Conservation (phyloP, 2,113 vertebrate species). For the Haemorhous mexicanus region DNA sequence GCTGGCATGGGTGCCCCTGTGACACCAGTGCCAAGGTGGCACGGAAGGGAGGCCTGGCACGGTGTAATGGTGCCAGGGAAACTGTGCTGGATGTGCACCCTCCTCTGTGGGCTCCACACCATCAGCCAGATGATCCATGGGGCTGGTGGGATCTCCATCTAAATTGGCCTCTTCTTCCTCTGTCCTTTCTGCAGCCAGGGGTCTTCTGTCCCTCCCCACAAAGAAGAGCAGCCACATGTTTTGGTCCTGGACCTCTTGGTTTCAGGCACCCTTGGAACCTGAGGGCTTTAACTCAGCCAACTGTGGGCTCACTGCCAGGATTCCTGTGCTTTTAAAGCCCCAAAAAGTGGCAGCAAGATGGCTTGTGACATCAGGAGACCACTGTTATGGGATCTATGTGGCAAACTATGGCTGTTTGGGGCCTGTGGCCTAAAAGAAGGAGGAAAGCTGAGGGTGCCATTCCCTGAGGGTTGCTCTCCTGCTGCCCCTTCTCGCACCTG, state of each 20-base stretch:
- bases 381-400: background rate
- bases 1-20: background rate
- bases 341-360: background rate
- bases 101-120: background rate
- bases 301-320: rapidly evolving
- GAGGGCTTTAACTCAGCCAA: background rate
- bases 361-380: background rate
- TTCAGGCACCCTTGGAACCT: background rate
- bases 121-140: background rate
- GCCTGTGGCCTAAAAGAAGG: background rate
- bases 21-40: background rate
- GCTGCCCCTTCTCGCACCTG: background rate
- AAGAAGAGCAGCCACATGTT: background rate
- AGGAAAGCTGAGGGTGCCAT: too few species aligned
- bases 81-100: too few species aligned
- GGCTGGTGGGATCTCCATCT: background rate
- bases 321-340: background rate
- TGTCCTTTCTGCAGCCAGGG: rapidly evolving
- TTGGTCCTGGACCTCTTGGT: background rate
- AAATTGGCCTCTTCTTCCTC: background rate
- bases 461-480: background rate
- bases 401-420: background rate
- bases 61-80: background rate
- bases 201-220: background rate
- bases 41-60: background rate